Conservation (phyloP, 2,888 invertebrate genomes). For the Eupsilia transversa region DNA sequence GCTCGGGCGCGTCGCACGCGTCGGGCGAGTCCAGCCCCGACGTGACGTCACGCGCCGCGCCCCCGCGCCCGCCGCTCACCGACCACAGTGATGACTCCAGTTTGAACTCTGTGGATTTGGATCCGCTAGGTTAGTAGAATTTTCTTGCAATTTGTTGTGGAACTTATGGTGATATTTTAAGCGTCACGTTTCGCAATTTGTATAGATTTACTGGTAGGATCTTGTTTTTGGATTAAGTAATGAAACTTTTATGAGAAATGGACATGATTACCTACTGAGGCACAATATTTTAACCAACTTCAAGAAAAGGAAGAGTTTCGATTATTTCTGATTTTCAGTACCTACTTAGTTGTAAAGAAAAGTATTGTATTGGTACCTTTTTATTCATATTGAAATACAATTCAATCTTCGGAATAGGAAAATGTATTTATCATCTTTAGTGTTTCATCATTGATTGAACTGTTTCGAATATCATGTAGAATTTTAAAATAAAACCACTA, state of each 20-base stretch:
- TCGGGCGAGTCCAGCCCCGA: constrained; percentile 89
- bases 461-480: not conserved
- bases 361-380: not conserved
- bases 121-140: constrained; percentile 90
- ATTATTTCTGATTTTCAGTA: not conserved
- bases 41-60: constrained; percentile 88
- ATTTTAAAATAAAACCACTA: not conserved
- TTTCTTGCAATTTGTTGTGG: not conserved
- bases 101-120: constrained; percentile 97
- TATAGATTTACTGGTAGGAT: not conserved
- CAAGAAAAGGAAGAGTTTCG: not conserved
- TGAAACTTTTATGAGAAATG: not conserved
- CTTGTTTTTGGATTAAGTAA: not conserved
- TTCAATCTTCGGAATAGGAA: not conserved
- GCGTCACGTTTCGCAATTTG: not conserved
- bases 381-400: not conserved
- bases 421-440: not conserved
- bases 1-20: constrained; percentile 85
- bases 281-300: not conserved
- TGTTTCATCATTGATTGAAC: constrained; percentile 9
- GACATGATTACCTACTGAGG: not conserved
- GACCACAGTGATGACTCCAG: constrained; percentile 96
- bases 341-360: not conserved
- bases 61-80: constrained; percentile 85
- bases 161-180: not conserved